These are phyloP conservation scores for Siniperca scherzeri DNA, from an alignment of 2,797 vertebrate species.

Conservation along the genomic window DNA sequence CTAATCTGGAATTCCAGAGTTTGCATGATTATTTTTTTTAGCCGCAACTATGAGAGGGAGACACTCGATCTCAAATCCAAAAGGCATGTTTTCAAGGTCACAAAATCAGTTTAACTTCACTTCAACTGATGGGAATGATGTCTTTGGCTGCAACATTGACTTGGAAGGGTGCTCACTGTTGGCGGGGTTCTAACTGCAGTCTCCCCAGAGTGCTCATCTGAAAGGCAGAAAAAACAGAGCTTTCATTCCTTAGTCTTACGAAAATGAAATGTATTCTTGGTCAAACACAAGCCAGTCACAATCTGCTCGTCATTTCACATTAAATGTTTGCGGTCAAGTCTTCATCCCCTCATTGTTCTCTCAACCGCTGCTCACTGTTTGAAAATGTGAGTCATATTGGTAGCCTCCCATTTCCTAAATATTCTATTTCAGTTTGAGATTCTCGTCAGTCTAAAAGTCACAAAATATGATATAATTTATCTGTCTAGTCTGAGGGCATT, in stretches of 20 bases:
- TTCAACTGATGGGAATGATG: slow-evolving; percentile 32
- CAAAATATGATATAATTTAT: slow-evolving; percentile 35
- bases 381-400: neutral
- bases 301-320: slow-evolving; percentile 38
- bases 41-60: neutral
- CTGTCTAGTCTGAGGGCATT: slow-evolving; percentile 5
- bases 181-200: slow-evolving; percentile 22
- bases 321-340: slow-evolving; percentile 33
- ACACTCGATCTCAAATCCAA: neutral
- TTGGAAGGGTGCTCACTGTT: slow-evolving; percentile 24
- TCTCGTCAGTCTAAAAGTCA: neutral
- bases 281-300: neutral
- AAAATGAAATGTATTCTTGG: slow-evolving; percentile 27
- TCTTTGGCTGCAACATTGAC: slow-evolving; percentile 37
- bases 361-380: slow-evolving; percentile 14
- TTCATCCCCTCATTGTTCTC: slow-evolving; percentile 45
- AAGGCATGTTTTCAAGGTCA: slow-evolving; percentile 35
- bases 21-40: slow-evolving; percentile 43
- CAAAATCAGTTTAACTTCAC: slow-evolving; percentile 16
- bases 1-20: slow-evolving; percentile 21
- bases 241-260: slow-evolving; percentile 29
- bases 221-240: slow-evolving; percentile 29
- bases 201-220: slow-evolving; percentile 27
- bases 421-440: slow-evolving; percentile 29
- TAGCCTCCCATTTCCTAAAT: slow-evolving; percentile 5